These are phyloP conservation scores for Danio choprae DNA, from an alignment of 2,797 vertebrate genomes.

Conservation along the genomic window DNA sequence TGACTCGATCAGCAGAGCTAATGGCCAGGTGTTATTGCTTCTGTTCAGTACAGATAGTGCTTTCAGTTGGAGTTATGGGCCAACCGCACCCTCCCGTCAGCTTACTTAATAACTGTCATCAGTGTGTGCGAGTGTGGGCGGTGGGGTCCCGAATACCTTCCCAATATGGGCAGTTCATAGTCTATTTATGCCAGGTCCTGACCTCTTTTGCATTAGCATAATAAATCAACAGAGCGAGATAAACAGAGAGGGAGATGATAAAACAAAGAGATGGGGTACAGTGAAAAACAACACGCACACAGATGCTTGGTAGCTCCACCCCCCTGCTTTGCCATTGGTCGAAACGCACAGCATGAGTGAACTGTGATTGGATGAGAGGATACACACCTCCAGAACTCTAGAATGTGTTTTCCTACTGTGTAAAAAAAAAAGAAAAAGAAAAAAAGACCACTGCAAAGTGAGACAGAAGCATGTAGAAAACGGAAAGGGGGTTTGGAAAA, in stretches of 20 bases:
- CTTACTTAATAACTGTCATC: slow-evolving; percentile 63
- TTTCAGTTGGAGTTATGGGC: slow-evolving; percentile 58
- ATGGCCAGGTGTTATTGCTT: slow-evolving; percentile 64
- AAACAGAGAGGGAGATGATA: slow-evolving; percentile 46
- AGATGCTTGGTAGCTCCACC: slow-evolving; percentile 63
- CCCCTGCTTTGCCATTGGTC: slow-evolving; percentile 70
- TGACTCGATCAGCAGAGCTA: slow-evolving; percentile 42
- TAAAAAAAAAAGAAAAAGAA: slow-evolving; percentile 48
- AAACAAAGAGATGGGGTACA: slow-evolving; percentile 50
- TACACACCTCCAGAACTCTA: slow-evolving; percentile 83
- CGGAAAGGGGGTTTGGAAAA: slow-evolving; percentile 22
- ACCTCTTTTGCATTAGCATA: slow-evolving; percentile 70
- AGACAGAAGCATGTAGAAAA: slow-evolving; percentile 36
- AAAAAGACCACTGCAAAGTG: not conserved
- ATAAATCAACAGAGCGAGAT: slow-evolving; percentile 68
- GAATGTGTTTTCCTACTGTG: slow-evolving; percentile 79
- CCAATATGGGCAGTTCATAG: slow-evolving; percentile 65
- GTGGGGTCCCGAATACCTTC: slow-evolving; percentile 61
- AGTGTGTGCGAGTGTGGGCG: slow-evolving; percentile 21
- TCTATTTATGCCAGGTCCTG: slow-evolving; percentile 71
- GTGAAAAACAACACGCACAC: slow-evolving; percentile 80
- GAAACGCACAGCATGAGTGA: slow-evolving; percentile 47
- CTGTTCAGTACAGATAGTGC: slow-evolving; percentile 63
- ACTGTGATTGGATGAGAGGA: slow-evolving; percentile 76
- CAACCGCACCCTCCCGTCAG: slow-evolving; percentile 63